Conservation (phyloP, 2,888 invertebrate genomes). For the Melanargia galathea region DNA sequence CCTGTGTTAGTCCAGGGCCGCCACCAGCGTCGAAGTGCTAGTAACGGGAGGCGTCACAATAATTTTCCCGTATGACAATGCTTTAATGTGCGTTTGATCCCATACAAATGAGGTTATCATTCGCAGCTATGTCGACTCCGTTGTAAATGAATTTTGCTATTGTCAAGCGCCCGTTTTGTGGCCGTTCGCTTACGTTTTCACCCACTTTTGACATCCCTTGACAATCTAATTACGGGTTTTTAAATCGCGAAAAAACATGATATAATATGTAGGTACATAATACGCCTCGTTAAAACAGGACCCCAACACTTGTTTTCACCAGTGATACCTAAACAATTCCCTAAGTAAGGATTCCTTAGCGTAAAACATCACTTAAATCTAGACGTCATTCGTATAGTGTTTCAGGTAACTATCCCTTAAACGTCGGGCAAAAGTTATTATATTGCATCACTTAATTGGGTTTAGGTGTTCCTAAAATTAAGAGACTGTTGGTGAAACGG, state of each 20-base stretch:
- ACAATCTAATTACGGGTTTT: background rate
- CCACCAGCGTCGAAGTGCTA: conserved; percentile 70
- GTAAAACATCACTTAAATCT: too few relatives aligned
- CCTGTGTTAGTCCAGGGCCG: conserved; percentile 40
- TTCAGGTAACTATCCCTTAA: too few relatives aligned
- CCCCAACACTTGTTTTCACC: too few relatives aligned
- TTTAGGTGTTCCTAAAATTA: too few relatives aligned
- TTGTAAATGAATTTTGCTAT: conserved; percentile 74
- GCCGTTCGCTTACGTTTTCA: conserved; percentile 37
- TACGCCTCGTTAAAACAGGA: too few relatives aligned
- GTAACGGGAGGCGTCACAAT: conserved; percentile 80
- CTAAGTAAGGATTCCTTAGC: too few relatives aligned
- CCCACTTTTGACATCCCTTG: conserved; percentile 4
- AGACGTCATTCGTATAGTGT: too few relatives aligned
- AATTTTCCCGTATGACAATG: conserved; percentile 80
- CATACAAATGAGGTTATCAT: conserved; percentile 80
- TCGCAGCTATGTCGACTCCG: conserved; percentile 61
- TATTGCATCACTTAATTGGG: too few relatives aligned
- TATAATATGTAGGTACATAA: too few relatives aligned
- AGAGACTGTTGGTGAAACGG: too few relatives aligned
- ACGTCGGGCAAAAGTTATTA: too few relatives aligned
- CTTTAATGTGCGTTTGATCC: conserved; percentile 80
- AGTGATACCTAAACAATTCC: too few relatives aligned
- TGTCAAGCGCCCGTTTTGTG: conserved; percentile 58
- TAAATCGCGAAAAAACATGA: background rate